A percentile compares a stretch with the other conserved stretches of the same genome.
Evolutionary conservation across 1,140 invertebrate genomes (phyloP).

Genomic region (Danaus plexippus): DNA sequence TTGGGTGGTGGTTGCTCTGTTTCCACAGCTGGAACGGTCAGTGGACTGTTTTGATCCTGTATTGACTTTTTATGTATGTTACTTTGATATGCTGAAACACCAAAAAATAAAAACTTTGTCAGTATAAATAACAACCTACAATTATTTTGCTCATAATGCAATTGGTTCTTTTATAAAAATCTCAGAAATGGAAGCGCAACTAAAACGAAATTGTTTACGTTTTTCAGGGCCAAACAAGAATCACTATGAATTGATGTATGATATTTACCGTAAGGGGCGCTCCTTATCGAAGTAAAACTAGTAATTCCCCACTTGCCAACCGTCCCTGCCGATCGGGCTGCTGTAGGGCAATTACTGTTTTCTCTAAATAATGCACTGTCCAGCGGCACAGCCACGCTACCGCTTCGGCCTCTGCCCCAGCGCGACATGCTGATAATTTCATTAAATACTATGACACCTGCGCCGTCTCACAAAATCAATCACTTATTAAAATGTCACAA

Average conservation of each 20-base stretch:
- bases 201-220: conserved; percentile 14
- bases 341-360: conserved; percentile 89
- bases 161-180: conserved; percentile 2
- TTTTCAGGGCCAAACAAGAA: conserved; percentile 33
- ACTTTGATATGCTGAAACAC: conserved; percentile 60
- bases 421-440: conserved; percentile 74
- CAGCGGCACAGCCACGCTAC: conserved; percentile 74
- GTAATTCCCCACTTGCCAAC: conserved; percentile 95
- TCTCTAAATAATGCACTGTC: conserved; percentile 82
- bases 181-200: no score
- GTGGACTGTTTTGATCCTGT: conserved; percentile 73
- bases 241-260: conserved; percentile 11
- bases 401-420: conserved; percentile 74
- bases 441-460: conserved; percentile 65
- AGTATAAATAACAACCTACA: not conserved
- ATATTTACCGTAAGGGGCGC: conserved; percentile 79
- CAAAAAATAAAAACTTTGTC: conserved; percentile 11
- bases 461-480: conserved; percentile 50
- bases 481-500: conserved; percentile 58
- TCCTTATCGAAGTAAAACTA: conserved; percentile 91
- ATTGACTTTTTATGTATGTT: conserved; percentile 69
- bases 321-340: conserved; percentile 89
- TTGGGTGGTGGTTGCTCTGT: conserved; percentile 74
- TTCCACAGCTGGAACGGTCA: conserved; percentile 71
- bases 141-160: not conserved